A percentile compares a stretch with the other conserved stretches of the same genome.
These are phyloP conservation scores for Macrosteles quadrilineatus DNA, from an alignment of 1,140 invertebrate genomes.

Conservation along the genomic window DNA sequence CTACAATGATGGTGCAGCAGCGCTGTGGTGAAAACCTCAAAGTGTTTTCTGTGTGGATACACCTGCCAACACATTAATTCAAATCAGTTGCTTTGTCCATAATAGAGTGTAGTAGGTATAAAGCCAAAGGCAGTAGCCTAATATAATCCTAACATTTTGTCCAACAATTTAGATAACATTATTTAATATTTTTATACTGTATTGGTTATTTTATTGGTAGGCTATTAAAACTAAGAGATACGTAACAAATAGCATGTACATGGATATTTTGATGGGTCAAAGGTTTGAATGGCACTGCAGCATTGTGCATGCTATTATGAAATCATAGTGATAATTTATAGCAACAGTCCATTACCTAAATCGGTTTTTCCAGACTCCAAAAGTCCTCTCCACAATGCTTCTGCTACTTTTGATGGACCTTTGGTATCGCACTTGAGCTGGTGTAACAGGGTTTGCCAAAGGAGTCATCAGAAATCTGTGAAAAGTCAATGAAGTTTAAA, in stretches of 20 bases:
- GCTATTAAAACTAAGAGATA: neutral
- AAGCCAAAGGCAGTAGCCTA: neutral
- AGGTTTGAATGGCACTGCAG: neutral
- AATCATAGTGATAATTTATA: too few species aligned
- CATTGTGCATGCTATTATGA: too few species aligned
- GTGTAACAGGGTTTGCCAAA: neutral
- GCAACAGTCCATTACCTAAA: neutral
- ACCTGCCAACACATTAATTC: neutral
- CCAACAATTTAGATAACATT: neutral
- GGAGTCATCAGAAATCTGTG: neutral
- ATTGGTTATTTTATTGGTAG: neutral
- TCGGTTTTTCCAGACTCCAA: neutral
- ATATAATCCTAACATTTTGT: neutral
- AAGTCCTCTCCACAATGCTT: neutral
- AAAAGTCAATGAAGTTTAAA: neutral
- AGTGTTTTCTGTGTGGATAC: neutral
- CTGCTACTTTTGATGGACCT: neutral
- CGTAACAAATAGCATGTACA: neutral
- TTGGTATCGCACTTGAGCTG: neutral
- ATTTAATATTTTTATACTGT: neutral
- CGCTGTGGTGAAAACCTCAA: neutral
- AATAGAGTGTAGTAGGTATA: neutral
- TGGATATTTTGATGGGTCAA: neutral
- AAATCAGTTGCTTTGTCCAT: neutral
- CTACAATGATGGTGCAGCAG: neutral